Conservation (phyloP, 2,113 vertebrate species). For the Arothron firmamentum region DNA sequence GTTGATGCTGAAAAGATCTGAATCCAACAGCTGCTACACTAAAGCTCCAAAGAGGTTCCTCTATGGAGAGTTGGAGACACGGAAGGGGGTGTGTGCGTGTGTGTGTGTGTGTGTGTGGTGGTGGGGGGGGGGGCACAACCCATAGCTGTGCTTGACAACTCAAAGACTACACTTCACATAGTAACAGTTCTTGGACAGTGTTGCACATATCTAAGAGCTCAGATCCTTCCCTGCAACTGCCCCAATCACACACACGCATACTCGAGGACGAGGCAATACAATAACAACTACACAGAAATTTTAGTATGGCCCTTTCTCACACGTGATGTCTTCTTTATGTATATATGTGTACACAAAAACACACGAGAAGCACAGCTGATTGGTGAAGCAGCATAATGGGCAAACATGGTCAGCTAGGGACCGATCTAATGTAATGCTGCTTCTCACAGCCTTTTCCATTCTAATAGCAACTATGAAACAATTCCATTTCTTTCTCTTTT, state of each 20-base stretch:
- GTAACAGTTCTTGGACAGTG: constrained; percentile 72
- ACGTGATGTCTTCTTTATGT: not conserved
- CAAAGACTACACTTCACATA: constrained; percentile 70
- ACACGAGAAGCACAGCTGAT: too few relatives aligned
- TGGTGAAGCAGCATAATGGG: constrained; percentile 14
- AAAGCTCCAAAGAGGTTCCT: constrained; percentile 67
- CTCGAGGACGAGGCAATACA: too few relatives aligned
- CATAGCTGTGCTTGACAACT: constrained; percentile 70
- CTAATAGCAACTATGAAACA: too few relatives aligned
- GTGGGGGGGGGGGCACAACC: constrained; percentile 6
- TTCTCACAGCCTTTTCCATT: too few relatives aligned
- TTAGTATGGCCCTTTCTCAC: too few relatives aligned
- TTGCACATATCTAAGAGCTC: constrained; percentile 16
- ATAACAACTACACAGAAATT: too few relatives aligned
- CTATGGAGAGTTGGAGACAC: constrained; percentile 57
- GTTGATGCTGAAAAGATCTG: constrained; percentile 70
- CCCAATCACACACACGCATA: too few relatives aligned
- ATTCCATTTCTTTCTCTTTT: too few relatives aligned
- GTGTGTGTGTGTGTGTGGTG: too few relatives aligned
- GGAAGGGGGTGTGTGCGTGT: constrained; percentile 23
- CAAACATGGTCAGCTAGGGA: too few relatives aligned
- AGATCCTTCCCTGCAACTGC: too few relatives aligned
- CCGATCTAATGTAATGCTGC: too few relatives aligned
- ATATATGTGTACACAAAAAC: constrained; percentile 28
- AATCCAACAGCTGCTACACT: constrained; percentile 71